Percentiles rank a stretch among this genome's conserved stretches.
These are phyloP conservation scores for Melieria crassipennis DNA, from an alignment of 2,888 invertebrate genomes.

Conservation along the genomic window DNA sequence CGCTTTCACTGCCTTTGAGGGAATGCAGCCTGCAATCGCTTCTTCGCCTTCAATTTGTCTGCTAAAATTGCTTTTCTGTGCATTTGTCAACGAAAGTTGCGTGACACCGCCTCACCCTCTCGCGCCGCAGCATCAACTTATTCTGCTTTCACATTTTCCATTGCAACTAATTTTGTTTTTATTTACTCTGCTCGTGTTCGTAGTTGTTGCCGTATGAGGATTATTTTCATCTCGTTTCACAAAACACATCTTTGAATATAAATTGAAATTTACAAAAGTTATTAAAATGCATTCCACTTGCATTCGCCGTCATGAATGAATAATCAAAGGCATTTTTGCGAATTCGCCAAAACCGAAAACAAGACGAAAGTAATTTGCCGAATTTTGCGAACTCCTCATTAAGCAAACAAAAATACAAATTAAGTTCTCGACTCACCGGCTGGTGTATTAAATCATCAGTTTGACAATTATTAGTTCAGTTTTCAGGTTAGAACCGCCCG, in stretches of 20 bases:
- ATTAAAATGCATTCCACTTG: slow-evolving; percentile 58
- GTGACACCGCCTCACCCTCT: background rate
- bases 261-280: slow-evolving; percentile 61
- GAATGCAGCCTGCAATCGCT: no score
- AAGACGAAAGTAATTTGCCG: background rate
- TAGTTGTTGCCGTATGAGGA: slow-evolving; percentile 14
- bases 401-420: no score
- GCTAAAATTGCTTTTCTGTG: slow-evolving; percentile 55
- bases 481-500: no score
- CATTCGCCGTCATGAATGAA: slow-evolving; percentile 54
- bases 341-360: no score
- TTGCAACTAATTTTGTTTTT: slow-evolving; percentile 42
- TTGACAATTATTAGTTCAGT: no score
- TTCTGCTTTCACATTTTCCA: background rate
- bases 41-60: slow-evolving; percentile 55
- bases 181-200: slow-evolving; percentile 11
- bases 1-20: background rate
- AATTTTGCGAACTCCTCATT: background rate
- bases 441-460: no score
- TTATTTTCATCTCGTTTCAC: slow-evolving; percentile 32
- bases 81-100: slow-evolving; percentile 57
- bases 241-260: slow-evolving; percentile 60
- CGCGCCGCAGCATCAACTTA: background rate
- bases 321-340: slow-evolving; percentile 40
- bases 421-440: no score